Evolutionary conservation across 2,113 vertebrate species (phyloP), one percentile per base, ranked within the genome.

Genomic region (Scomber colias): DNA sequence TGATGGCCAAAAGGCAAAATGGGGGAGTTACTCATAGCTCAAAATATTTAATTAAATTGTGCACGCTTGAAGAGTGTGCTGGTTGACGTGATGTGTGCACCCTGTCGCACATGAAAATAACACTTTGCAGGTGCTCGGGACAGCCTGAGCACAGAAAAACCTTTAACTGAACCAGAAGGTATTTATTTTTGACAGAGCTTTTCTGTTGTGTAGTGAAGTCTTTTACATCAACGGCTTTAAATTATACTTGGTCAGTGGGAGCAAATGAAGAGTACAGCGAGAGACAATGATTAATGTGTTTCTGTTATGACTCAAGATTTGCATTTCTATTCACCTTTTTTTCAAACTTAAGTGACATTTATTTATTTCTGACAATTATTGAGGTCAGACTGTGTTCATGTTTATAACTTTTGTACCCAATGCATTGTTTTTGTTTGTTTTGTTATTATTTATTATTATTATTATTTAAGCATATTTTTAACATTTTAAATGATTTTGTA

Each of bases 391-490:
- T 70, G 35, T 40, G 7, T 40, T 40, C 35, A 40, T 83, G 50
- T 65, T 70, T 16, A 63, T 72, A 3, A 61, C 79, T 84, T 72
- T 13, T 80, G 74, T 15, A 79, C 15, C 30, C 24, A 11, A 5
- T 51, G 4, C 27, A 17, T 62, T 61, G 57, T 76, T 81, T 83
- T 77, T 15, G 24, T 2, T 27, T 27, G 24, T 27, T 27, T 27
- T 27, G 1, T 27, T 27, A 27, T 27, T 27, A 79, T 86, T 27
- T 27, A 27, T 27, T 27, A 79, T 86, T 83, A 21, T 27, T 27
- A 79, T 86, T 83, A 21, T 69, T 66, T 9, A 79, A 56, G n/a
- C 24, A 64, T 46, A 50, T 69, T 68, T 79, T 65, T 27, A 27
- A 27, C 24, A 2, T 27, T 27, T 27, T 55, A 31, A 71, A 55